A percentile compares a stretch with the other conserved stretches of the same genome.
Evolutionary conservation across 2,113 vertebrate genomes (phyloP).

Genomic region (Campylomormyrus tamandua): DNA sequence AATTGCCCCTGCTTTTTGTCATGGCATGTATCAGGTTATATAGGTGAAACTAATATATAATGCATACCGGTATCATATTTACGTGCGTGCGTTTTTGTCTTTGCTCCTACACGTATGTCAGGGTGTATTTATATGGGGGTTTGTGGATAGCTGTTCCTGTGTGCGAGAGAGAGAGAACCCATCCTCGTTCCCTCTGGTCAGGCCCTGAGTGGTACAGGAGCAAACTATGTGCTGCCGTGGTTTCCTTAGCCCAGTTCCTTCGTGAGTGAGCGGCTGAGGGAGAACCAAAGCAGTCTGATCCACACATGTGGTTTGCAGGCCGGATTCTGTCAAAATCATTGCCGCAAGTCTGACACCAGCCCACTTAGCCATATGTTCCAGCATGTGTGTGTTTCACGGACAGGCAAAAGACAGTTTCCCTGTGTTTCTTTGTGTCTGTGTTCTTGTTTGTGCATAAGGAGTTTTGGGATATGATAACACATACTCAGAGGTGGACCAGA

Average conservation of each 20-base stretch:
- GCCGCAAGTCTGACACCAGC: background rate
- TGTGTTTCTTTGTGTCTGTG: background rate
- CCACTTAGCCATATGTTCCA: background rate
- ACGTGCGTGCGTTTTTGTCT: background rate
- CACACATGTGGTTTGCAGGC: background rate
- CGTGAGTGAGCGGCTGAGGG: background rate
- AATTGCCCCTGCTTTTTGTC: background rate
- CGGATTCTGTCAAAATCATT: no score
- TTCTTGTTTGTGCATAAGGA: background rate
- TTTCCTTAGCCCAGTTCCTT: background rate
- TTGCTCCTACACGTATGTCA: background rate
- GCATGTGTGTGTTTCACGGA: background rate
- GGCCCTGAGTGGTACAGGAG: background rate
- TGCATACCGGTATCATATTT: background rate
- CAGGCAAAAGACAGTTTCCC: background rate
- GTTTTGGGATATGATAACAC: background rate
- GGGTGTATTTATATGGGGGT: background rate
- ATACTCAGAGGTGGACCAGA: background rate
- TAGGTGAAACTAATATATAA: background rate
- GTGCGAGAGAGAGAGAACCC: background rate
- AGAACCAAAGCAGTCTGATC: background rate
- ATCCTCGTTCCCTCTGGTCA: background rate
- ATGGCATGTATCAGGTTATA: slow-evolving; percentile 5
- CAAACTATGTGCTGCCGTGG: background rate
- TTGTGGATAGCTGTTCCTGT: background rate